These are phyloP conservation scores for Pteropus rufus DNA, from an alignment of 2,797 vertebrate genomes.

Conservation along the genomic window DNA sequence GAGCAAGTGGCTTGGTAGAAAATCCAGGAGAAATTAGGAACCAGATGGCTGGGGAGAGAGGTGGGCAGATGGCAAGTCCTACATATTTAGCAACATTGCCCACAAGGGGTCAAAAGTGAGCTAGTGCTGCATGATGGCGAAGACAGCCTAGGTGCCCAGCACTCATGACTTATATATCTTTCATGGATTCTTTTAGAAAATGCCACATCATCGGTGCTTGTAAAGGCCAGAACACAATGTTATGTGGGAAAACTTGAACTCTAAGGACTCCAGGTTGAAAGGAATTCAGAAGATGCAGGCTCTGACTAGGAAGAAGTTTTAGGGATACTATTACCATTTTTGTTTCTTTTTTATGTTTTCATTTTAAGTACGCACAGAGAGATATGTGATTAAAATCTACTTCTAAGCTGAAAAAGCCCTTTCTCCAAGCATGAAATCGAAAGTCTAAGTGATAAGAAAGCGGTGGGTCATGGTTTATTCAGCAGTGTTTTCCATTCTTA, in stretches of 20 bases:
- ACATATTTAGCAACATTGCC: accelerated
- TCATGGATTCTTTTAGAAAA: neutral
- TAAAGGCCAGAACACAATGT: neutral
- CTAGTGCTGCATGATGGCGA: accelerated
- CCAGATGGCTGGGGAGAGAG: neutral
- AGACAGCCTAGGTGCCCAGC: neutral
- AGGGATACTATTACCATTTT: neutral
- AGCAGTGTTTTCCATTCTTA: accelerated
- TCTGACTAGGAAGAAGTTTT: neutral
- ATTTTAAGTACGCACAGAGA: neutral
- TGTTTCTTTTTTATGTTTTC: neutral
- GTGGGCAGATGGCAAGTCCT: accelerated
- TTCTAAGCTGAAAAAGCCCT: neutral
- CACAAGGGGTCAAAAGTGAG: neutral
- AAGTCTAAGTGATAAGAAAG: neutral
- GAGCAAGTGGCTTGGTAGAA: neutral
- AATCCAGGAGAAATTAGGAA: neutral
- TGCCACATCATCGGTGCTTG: neutral
- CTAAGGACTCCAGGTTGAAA: neutral
- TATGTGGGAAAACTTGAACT: neutral
- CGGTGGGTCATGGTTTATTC: accelerated
- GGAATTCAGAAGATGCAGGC: neutral
- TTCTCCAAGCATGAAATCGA: neutral
- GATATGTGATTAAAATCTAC: neutral
- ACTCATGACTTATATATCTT: neutral